A percentile compares a stretch with the other conserved stretches of the same genome.
These are phyloP conservation scores for Cuniculus paca DNA, from an alignment of 2,797 vertebrate genomes.

Conservation along the genomic window DNA sequence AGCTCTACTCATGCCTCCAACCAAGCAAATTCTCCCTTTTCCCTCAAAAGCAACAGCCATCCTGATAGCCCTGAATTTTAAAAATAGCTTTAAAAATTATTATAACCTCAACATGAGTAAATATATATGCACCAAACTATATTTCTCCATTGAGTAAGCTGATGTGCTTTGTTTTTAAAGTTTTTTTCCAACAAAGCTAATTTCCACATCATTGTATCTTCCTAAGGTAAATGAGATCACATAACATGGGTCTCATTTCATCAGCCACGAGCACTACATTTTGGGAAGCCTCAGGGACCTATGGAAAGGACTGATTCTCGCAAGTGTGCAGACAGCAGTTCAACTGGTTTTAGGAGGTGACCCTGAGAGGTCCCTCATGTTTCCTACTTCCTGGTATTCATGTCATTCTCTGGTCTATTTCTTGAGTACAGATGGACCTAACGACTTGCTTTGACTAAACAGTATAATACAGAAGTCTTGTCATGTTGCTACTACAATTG, in stretches of 20 bases:
- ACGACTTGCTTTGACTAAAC: not conserved
- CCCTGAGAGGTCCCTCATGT: rapidly evolving
- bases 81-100: slow-evolving; percentile 3
- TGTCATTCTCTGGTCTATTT: not conserved
- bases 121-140: not conserved
- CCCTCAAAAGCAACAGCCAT: not conserved
- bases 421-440: not conserved
- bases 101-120: not conserved
- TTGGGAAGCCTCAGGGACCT: not conserved
- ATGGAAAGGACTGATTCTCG: not conserved
- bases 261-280: not conserved
- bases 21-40: not conserved
- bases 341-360: not conserved
- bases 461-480: not conserved
- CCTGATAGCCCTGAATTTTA: not conserved
- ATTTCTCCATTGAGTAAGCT: not conserved
- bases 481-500: not conserved
- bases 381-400: not conserved
- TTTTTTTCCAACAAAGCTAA: not conserved
- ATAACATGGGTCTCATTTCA: not conserved
- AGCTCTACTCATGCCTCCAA: not conserved
- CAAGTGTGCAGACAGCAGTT: not conserved
- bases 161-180: not conserved
- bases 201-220: not conserved
- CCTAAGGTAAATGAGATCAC: not conserved